Evolutionary conservation across 2,797 vertebrate species (phyloP).

Genomic region (Spinus olivaceus): DNA sequence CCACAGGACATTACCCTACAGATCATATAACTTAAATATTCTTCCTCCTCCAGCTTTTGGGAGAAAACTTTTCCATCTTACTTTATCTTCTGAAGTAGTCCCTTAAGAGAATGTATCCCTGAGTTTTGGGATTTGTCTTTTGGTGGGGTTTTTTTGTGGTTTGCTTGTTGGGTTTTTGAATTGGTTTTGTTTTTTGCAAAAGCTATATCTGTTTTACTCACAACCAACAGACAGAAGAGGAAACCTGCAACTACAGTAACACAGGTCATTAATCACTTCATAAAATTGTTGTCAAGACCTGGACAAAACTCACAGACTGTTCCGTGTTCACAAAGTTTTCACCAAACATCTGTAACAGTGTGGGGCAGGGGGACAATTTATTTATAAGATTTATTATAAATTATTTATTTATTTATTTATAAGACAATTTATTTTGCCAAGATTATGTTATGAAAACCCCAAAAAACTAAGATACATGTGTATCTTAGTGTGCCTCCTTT

Average conservation of each 20-base stretch:
- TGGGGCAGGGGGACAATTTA: not conserved
- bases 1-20: not conserved
- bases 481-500: not conserved
- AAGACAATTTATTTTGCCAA: not conserved
- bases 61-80: not conserved
- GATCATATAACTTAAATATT: not conserved
- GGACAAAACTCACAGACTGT: not conserved
- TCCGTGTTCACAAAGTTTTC: not conserved
- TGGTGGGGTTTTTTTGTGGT: not conserved
- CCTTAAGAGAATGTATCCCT: not conserved
- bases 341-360: not conserved
- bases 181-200: not conserved
- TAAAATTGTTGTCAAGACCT: conserved; percentile 2
- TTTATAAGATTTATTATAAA: not conserved
- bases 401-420: too few relatives aligned
- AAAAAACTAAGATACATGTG: too few relatives aligned
- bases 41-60: not conserved
- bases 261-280: not conserved
- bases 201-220: not conserved
- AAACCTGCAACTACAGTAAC: conserved; percentile 14
- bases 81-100: not conserved
- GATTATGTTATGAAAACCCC: not conserved
- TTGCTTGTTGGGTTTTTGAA: not conserved
- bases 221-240: not conserved
- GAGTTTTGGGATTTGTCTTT: not conserved